A percentile compares a stretch with the other conserved stretches of the same genome.
Conservation (phyloP, 1,140 invertebrate species). For the Ceratosolen solmsi region DNA sequence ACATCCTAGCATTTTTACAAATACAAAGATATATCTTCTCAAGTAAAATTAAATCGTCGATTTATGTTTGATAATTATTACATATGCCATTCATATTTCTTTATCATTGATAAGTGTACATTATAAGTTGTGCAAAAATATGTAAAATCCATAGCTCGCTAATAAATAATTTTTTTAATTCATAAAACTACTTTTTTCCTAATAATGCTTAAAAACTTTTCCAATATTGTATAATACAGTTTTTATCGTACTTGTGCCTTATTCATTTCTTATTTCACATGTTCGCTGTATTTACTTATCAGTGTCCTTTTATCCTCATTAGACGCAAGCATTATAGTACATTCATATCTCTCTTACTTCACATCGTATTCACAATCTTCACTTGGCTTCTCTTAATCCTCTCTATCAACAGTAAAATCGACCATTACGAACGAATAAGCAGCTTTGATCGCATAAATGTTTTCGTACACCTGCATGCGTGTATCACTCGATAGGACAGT, state of each 20-base stretch:
- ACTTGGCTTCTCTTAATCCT: neutral
- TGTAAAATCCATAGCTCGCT: no score
- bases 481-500: constrained; percentile 53
- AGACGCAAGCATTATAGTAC: neutral
- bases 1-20: no score
- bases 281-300: neutral
- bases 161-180: no score
- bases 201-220: no score
- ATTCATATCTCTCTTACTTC: no score
- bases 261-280: neutral
- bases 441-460: neutral
- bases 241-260: neutral
- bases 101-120: no score
- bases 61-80: no score
- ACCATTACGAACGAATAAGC: neutral
- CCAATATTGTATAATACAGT: neutral
- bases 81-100: no score
- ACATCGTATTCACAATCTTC: neutral
- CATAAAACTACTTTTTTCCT: no score
- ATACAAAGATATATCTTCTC: no score
- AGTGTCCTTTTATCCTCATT: constrained; percentile 18
- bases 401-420: neutral
- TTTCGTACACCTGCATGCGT: neutral
- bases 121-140: no score
- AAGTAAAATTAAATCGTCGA: no score